Percentiles rank a stretch among this genome's conserved stretches.
These are phyloP conservation scores for Ceratina calcarata DNA, from an alignment of 1,140 invertebrate genomes.

Conservation along the genomic window DNA sequence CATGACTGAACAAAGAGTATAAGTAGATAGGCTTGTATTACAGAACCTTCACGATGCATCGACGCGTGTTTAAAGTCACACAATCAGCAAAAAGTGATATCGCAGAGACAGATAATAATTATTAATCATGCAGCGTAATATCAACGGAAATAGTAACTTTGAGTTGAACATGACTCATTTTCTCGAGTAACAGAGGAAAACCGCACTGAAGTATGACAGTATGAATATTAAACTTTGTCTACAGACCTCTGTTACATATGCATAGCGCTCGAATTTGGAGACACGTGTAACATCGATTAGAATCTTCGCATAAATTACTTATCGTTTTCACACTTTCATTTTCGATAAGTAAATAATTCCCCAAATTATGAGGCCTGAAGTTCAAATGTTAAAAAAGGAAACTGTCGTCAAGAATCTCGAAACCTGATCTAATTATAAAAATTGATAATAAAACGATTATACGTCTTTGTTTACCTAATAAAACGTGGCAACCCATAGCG, in stretches of 20 bases:
- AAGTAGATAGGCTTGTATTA: not conserved
- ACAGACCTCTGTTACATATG: conserved; percentile 29
- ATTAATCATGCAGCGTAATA: not conserved
- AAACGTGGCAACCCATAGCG: not conserved
- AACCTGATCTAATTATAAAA: not conserved
- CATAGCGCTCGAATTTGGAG: conserved; percentile 3
- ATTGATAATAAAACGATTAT: not conserved
- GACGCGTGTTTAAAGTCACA: not conserved
- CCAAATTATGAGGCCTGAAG: no score
- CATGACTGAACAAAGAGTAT: not conserved
- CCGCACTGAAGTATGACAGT: not conserved
- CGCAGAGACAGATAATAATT: not conserved
- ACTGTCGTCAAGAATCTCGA: not conserved
- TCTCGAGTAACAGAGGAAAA: not conserved
- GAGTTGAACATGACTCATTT: not conserved
- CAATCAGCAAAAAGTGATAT: not conserved
- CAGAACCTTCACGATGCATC: not conserved
- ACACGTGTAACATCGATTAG: not conserved
- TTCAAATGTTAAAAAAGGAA: no score
- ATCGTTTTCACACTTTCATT: not conserved
- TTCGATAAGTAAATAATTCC: not conserved
- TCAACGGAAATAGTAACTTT: not conserved
- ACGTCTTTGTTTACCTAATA: not conserved
- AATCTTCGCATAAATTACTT: conserved; percentile 3
- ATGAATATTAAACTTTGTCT: conserved; percentile 48